phyloP scores from a whole-genome alignment of 2,797 vertebrate genomes.

The Heliangelus exortis region DNA sequence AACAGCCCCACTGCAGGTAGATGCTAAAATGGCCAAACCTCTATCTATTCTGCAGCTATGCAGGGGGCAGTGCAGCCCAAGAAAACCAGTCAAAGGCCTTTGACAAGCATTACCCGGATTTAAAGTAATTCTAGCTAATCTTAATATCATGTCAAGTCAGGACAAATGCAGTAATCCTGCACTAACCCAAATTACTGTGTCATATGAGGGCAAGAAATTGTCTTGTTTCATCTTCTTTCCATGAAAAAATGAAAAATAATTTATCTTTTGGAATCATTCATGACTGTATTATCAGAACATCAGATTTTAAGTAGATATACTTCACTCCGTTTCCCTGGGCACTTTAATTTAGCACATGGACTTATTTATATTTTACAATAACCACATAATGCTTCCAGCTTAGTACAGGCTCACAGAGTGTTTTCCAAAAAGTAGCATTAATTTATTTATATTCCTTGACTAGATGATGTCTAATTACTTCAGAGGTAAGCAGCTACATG shows the following conservation, averaged over 20 bases:
- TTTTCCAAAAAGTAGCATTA: not conserved
- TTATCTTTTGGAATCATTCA: not conserved
- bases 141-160: not conserved
- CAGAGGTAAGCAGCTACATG: not conserved
- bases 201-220: not conserved
- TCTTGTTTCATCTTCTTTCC: not conserved
- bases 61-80: not conserved
- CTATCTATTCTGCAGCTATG: not conserved
- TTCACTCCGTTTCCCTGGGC: not conserved
- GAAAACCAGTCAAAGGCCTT: not conserved
- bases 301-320: not conserved
- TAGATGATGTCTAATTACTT: not conserved
- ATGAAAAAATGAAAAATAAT: not conserved
- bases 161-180: not conserved
- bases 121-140: constrained; percentile 14
- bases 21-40: not conserved
- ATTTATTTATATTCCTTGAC: not conserved
- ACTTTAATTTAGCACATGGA: not conserved
- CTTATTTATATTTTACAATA: not conserved
- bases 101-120: not conserved
- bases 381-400: not conserved
- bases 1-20: not conserved
- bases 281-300: not conserved
- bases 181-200: not conserved
- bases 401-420: not conserved